Base-by-base conservation (phyloP, 2,888 invertebrate genomes). In the Drosophila borborema region DNA sequence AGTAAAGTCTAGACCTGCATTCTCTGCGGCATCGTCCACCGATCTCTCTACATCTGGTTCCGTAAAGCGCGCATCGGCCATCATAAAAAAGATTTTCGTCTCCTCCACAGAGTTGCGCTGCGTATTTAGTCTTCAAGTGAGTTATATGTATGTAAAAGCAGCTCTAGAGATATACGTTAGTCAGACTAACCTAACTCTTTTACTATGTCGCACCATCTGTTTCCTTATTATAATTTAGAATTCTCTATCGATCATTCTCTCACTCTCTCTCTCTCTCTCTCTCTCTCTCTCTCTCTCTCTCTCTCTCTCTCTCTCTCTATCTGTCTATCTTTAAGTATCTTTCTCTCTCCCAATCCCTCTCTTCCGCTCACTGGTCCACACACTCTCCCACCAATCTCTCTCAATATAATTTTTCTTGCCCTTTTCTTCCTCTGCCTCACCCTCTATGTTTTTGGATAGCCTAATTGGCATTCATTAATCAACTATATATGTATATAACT, bases 31-130 rank as follows among this genome's bases (percentile, higher is more conserved):
- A n/a, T 67, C 60, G 53, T 86, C 86, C 8, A 69, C 36, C 43
- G 62, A 60, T 18, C 53, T 56, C 31, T 61, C 67, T 3, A 64
- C 18, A 53, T 77, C 77, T 6, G 75, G 64, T n/a, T 72, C 51
- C 1, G 83, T 83, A 20, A 91, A 91, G 3, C 91, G 91, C 3
- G 81, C 77, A 72, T 91, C 91, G 51, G 82, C 77, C 64, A 90
- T 74, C 89, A 91, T 82, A 31, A 90, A 91, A 34, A 89, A 91
- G n/a, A 84, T 80, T 75, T 91, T 91, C n/a, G 74, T 75, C 45
- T 91, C 91, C 64, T 84, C 86, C 18, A 81, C 67, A n/a, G 80
- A 85, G 61, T 91, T 89, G 49, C 91, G 77, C 91, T 91, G 45
- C 6, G 28, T 34, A 12, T 45, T 23, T 8, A 20, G 3, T 7